A percentile compares a stretch with the other conserved stretches of the same genome.
Conservation (phyloP, 2,888 invertebrate species). For the Cynaeus angustus region DNA sequence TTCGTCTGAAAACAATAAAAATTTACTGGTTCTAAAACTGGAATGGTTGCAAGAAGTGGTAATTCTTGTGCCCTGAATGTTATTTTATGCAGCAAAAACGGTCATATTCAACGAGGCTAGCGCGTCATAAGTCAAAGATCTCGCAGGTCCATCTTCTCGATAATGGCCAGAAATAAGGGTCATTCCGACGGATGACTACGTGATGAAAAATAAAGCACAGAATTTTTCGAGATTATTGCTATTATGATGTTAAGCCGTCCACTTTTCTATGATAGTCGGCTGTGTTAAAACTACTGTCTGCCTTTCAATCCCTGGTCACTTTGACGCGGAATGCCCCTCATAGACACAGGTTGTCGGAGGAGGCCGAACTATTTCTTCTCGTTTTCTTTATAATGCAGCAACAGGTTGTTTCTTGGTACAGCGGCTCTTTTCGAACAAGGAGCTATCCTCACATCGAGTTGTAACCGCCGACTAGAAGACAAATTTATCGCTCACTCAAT, state of each 20-base stretch:
- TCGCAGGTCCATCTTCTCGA: conserved; percentile 14
- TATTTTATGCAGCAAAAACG: conserved; percentile 64
- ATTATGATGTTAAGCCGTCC: no score
- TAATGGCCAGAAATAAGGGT: conserved; percentile 24
- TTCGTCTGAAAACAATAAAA: conserved; percentile 60
- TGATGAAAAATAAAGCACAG: no score
- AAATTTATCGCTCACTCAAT: conserved; percentile 67
- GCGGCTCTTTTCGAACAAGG: conserved; percentile 63
- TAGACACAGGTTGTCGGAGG: conserved; percentile 34
- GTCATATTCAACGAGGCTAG: conserved; percentile 62
- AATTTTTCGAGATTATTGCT: no score
- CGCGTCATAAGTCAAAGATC: conserved; percentile 63
- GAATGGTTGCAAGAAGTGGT: conserved; percentile 65
- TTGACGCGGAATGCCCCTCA: conserved; percentile 17
- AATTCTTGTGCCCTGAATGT: conserved; percentile 63
- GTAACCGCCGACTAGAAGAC: conserved; percentile 64
- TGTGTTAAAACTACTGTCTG: neutral
- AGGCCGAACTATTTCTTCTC: conserved; percentile 24
- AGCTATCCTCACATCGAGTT: conserved; percentile 62
- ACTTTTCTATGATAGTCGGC: no score
- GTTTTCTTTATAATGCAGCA: conserved; percentile 41
- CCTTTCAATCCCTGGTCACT: conserved; percentile 1
- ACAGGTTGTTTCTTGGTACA: conserved; percentile 48
- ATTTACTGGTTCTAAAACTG: conserved; percentile 64
- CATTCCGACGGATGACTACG: neutral